Evolutionary conservation across 30 jellyfish, hydroid and myxozoan species (phyloP).

Genomic region (Hydra vulgaris): DNA sequence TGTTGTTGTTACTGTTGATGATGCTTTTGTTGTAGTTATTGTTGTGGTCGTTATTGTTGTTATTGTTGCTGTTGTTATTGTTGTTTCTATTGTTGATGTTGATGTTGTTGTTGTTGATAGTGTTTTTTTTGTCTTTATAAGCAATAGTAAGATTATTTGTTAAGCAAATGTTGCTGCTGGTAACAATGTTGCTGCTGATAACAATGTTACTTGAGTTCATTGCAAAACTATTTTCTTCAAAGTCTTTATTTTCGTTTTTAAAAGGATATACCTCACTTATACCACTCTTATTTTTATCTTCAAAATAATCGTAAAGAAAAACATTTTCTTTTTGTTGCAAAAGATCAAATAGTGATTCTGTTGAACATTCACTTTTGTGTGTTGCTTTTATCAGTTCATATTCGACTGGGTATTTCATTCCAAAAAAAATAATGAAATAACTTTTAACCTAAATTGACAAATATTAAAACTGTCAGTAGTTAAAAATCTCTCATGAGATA

Average conservation of each 20-base stretch:
- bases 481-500: too few species aligned
- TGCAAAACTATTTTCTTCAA: too few species aligned
- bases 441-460: not conserved
- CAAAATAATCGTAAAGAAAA: not conserved
- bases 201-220: too few species aligned
- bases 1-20: not conserved
- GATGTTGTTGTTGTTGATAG: not conserved
- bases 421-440: not conserved
- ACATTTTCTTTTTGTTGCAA: not conserved
- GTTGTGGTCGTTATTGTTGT: not conserved
- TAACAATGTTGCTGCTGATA: too few species aligned
- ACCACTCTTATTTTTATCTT: too few species aligned
- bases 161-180: too few species aligned
- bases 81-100: slow-evolving; percentile 1
- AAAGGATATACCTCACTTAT: too few species aligned
- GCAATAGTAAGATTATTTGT: too few species aligned
- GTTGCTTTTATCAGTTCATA: not conserved
- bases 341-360: not conserved
- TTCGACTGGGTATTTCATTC: not conserved
- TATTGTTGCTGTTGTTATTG: not conserved
- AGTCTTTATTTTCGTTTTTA: not conserved
- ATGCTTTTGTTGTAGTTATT: slow-evolving; percentile 2
- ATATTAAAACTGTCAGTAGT: not conserved
- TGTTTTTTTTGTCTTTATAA: not conserved
- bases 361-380: not conserved